These are phyloP conservation scores for Hyaena hyaena DNA, from an alignment of 2,113 vertebrate species.

Conservation along the genomic window DNA sequence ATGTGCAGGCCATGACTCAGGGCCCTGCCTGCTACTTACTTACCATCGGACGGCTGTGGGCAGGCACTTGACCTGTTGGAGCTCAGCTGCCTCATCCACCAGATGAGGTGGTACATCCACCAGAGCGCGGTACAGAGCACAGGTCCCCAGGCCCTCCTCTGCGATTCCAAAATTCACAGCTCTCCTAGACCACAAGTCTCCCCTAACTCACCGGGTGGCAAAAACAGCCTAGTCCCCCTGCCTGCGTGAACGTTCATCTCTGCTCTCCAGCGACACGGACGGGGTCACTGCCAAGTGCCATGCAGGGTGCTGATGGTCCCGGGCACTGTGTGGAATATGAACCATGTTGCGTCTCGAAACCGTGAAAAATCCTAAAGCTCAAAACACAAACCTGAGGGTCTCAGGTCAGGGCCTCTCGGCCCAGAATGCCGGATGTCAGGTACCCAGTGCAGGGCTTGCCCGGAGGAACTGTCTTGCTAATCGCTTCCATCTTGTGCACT, in stretches of 20 bases:
- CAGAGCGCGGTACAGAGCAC: neutral
- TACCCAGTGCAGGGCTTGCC: neutral
- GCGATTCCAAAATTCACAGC: neutral
- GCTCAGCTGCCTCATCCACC: neutral
- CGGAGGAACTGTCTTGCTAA: fast-evolving
- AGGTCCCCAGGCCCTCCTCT: neutral
- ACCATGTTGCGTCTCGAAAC: neutral
- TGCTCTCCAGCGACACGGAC: neutral
- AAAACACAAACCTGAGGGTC: neutral
- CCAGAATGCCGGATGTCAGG: neutral
- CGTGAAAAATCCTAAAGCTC: neutral
- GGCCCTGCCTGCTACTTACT: neutral
- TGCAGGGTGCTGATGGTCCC: neutral
- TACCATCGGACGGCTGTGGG: neutral
- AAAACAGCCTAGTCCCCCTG: neutral
- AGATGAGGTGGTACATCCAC: too few relatives aligned
- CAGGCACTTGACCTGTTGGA: neutral
- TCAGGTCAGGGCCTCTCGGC: neutral
- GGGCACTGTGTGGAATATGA: neutral
- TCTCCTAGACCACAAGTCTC: neutral
- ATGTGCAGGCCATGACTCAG: neutral
- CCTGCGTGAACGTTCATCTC: neutral
- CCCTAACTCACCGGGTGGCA: too few relatives aligned
- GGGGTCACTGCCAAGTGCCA: neutral
- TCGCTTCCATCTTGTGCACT: neutral